Base-by-base conservation (phyloP, 1,140 invertebrate genomes). In the Dufourea novaeangliae region DNA sequence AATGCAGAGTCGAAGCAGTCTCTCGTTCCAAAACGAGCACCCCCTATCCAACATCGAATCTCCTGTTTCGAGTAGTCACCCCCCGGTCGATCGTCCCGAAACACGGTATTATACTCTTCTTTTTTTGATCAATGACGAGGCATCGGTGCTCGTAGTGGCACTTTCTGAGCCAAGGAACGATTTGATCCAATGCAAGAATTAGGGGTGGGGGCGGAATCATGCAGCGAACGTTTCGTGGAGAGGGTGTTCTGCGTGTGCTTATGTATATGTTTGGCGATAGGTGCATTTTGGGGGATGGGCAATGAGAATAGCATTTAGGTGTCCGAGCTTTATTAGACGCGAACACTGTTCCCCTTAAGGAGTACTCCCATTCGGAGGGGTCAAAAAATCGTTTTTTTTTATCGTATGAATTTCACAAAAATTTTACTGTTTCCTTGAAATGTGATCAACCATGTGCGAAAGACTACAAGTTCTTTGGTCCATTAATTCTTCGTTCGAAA, bases 291-390 rank as follows among this genome's bases (percentile, higher is more conserved):
- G 54, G 50, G n/a, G 29, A 44, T 25, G 50, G 2, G 17, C 17
- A 11, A 72, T 64, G 52, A 41, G 34, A 50, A 72, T 32, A 62
- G 59, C 66, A 41, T 80, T 87, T 84, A 69, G 73, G 56, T 69
- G 78, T 78, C 82, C 78, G 80, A 68, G 39, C 85, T 88, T 87
- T 86, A 86, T 75, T 86, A 85, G 59, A 20, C 80, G 67, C 75
- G 69, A n/a, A n/a, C 70, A 85, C 76, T 59, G 59, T 46, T 72
- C 59, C 37, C 54, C 41, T 76, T 61, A n/a, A n/a, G n/a, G n/a
- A n/a, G n/a, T n/a, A n/a, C n/a, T n/a, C n/a, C n/a, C n/a, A n/a
- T n/a, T n/a, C n/a, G n/a, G n/a, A n/a, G n/a, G n/a, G n/a, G n/a
- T n/a, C n/a, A n/a, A n/a, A n/a, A n/a, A n/a, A n/a, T n/a, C n/a